Base-by-base conservation (phyloP, 2,888 invertebrate species). In the Drosophila kambysellisi region DNA sequence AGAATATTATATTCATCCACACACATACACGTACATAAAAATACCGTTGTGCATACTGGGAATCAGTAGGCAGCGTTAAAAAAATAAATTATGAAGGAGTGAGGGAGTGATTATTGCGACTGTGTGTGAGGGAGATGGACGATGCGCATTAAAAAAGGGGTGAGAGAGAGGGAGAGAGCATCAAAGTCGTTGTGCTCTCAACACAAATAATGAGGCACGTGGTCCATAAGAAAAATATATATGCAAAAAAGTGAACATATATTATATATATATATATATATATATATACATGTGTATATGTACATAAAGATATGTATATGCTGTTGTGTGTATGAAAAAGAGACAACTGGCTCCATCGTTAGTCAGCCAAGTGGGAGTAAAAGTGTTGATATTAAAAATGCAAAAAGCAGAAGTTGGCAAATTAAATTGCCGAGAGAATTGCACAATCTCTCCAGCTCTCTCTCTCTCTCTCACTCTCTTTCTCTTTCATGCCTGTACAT, bases 381-480 rank as follows among this genome's bases (percentile, higher is more conserved):
- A 86, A 84, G 83, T 87, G 88, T 89, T 85, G 76, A 89, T 82
- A 83, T 89, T 87, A 85, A 89, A 86, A 83, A 89, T 83, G 77
- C 72, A 83, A 89, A 83, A 76, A 76, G 73, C 66, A 76, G 74
- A 81, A 74, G 77, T 74, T 81, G 76, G 83, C 76, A 84, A 87
- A 84, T 89, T 84, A 83, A 81, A 83, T 81, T 72, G 77, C 62
- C 66, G 78, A 61, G 65, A 66, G 81, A 74, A 77, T 52, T 41
- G 69, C 65, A 54, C 60, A 63, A 62, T 72, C 60, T 77, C 39
- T 39, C 25, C 20, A 63, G 59, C 50, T 61, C 57, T 60, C 71
- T 60, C 7, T 20, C 20, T 7, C 17, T 17, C 17, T 17, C 25
- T 37, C 43, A 20, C 11, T 15, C 48, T 48, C 29, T 50, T 29